phyloP scores from a whole-genome alignment of 1,140 invertebrate species.

The Formica exsecta region DNA sequence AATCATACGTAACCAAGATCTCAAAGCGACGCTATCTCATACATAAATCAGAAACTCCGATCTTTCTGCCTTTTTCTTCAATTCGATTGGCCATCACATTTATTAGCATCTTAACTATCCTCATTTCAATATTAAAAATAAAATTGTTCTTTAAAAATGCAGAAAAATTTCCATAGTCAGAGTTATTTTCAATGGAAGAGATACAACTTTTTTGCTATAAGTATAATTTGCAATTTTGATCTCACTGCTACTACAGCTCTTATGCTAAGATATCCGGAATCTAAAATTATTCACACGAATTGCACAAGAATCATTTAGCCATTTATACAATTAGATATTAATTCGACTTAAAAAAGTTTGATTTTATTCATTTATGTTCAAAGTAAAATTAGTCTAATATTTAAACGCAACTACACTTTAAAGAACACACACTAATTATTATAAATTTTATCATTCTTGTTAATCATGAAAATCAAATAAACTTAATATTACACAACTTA shows the following conservation, averaged over 20 bases:
- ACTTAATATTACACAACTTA: neutral
- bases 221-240: constrained; percentile 17
- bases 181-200: neutral
- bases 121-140: neutral
- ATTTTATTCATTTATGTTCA: neutral
- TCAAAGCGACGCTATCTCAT: neutral
- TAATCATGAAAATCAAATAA: neutral
- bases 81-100: neutral
- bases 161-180: neutral
- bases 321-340: neutral
- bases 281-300: neutral
- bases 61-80: neutral
- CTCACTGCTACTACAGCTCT: neutral
- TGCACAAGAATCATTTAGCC: neutral
- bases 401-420: neutral
- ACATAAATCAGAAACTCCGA: neutral
- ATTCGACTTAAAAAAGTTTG: neutral
- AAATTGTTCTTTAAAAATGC: neutral
- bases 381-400: constrained; percentile 3
- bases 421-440: neutral
- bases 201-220: neutral
- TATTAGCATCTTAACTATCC: neutral
- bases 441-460: neutral
- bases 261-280: neutral
- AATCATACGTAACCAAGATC: neutral